Evolutionary conservation across 1,140 invertebrate genomes (phyloP), one percentile per base, ranked within the genome.

Genomic region (Hyles vespertilio): DNA sequence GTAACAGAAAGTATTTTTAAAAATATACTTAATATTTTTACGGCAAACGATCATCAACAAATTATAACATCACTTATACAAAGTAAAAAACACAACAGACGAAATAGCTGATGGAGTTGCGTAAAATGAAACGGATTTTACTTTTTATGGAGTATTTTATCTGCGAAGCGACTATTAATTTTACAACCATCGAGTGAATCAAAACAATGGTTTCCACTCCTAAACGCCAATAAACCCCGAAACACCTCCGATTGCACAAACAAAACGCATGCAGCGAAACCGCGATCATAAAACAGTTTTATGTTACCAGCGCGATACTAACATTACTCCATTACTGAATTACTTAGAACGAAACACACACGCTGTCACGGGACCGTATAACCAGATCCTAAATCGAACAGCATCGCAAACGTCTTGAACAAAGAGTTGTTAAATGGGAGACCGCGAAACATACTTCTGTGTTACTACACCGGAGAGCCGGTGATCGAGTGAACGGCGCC

Each of bases 181-280:
- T 84, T 81, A 87, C 75, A 71, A 64, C 80, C 66, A 73, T 74
- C 70, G 63, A 69, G 60, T 65, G 51, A 69, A 70, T 74, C 70
- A 70, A 77, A 81, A 87, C 83, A 86, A 86, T 82, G 80, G 69
- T 84, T 84, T 79, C 69, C 81, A 88, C 84, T 84, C 69, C 70
- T 79, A 77, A 80, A 72, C 57, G 75, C 70, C 70, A 75, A 86
- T 88, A 84, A 85, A 86, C 78, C 81, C 72, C 75, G 78, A 81
- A 88, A 82, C 83, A 88, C 79, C 77, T 81, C 72, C 67, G 65
- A 61, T 79, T 81, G 74, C 84, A 88, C 83, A 84, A 81, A 83
- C 75, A 56, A 56, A 61, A 65, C 67, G 70, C 66, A 62, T 71
- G 77, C 78, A 68, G 77, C 75, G 69, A 85, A 85, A 81, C 85